Evolutionary conservation across 2,113 vertebrate genomes (phyloP), one percentile per base, ranked within the genome.

Genomic region (Oncorhynchus keta): DNA sequence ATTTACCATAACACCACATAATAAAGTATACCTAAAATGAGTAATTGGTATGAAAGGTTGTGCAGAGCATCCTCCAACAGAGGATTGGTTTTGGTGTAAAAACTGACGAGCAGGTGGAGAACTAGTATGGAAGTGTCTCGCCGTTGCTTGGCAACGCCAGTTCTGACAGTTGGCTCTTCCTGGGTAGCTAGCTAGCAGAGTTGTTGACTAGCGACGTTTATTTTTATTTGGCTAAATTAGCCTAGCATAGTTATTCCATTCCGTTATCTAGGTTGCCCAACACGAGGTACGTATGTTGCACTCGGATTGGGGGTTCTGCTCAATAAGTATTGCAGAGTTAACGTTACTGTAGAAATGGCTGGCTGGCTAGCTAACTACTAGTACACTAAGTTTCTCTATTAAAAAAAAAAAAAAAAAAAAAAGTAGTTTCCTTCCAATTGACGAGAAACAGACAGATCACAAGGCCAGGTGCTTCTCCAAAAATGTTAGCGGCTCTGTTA

Each of bases 141-240:
- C n/a, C 18, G 84, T 74, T 89, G 77, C 80, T n/a, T 61, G 75
- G 85, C 78, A 84, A 86, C 83, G 45, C 1, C 45, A 32, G 26
- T 13, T 49, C 59, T 62, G 59, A 62, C 22, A 16, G 65, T 22
- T 64, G 9, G 22, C 6, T 11, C 3, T n/a, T 11, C 8, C 26
- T 64, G 22, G 62, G 3, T 64, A 64, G 62, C 18, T n/a, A 22
- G 62, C 62, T 18, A 62, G 59, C n/a, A 4, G 2, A 62, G n/a
- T 62, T 16, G 20, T 22, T 62, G 2, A 8, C n/a, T 24, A 24
- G 16, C 3, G 18, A 57, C 59, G 7, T 8, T 9, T 11, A 22
- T 24, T n/a, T 62, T 22, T 7, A 2, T 62, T 11, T 11, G 39
- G 2, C 39, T 45, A 45, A 45, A 11, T 45, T 45, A 45, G 39